phyloP scores from a whole-genome alignment of 2,888 invertebrate genomes.

The Troides helena region DNA sequence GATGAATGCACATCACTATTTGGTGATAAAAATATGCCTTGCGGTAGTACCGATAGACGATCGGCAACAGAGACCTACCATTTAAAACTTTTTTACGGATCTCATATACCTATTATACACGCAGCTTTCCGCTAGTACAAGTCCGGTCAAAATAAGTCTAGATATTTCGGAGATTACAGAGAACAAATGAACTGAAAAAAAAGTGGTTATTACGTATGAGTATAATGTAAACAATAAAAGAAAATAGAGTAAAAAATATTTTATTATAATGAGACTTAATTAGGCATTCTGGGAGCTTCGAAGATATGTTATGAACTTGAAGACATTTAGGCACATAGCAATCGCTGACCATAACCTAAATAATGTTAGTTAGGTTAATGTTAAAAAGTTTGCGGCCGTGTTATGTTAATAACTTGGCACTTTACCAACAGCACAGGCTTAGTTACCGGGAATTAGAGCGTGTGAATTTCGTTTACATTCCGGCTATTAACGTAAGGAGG shows the following conservation, averaged over 20 bases:
- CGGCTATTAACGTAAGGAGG: background rate
- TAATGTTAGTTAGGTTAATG: slow-evolving; percentile 16
- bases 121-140: no score
- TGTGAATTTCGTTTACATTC: slow-evolving; percentile 12
- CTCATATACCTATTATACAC: no score
- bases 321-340: background rate
- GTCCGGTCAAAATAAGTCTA: no score
- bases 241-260: background rate
- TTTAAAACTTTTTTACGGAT: no score
- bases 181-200: no score
- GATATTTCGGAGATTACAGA: no score
- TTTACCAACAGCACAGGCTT: background rate
- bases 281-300: background rate
- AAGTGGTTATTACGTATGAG: no score
- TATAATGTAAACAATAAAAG: no score
- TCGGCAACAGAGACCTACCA: no score
- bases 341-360: slow-evolving; percentile 12
- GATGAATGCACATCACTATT: no score
- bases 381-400: background rate
- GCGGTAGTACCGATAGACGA: no score
- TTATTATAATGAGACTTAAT: background rate
- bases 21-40: no score
- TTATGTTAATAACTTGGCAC: slow-evolving; percentile 4
- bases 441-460: background rate
- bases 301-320: background rate